Evolutionary conservation across 2,113 vertebrate genomes (phyloP), one percentile per base, ranked within the genome.

Genomic region (Aythya baeri): DNA sequence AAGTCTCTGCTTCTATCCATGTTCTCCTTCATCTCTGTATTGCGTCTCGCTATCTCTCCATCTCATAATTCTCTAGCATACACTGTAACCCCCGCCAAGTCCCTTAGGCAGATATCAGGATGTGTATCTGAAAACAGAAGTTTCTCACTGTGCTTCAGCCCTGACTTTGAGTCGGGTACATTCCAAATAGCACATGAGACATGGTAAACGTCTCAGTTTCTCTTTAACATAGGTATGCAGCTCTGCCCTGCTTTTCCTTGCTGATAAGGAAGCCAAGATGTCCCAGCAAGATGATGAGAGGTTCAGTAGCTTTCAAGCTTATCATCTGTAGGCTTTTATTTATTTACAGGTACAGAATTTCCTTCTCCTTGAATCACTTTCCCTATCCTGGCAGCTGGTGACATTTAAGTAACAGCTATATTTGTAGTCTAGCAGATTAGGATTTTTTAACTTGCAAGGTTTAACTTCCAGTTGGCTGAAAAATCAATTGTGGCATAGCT

Each of bases 281-380:
- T 77, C 81, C 73, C 65, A 80, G 77, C 20, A 83, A 38, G 70
- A 57, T 49, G 25, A 61, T 36, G 17, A 65, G 49, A 80, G 54
- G 16, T 71, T 83, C 58, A 36, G 1, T 25, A 79, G 31, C 34
- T 76, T 88, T 78, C 50, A 68, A 88, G 62, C 43, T 58, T 55
- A 29, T 63, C 36, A 31, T 44, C 54, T 62, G 23, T 43, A 73
- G 41, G 41, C 41, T 41, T 41, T 41, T 41, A 71, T 67, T 93
- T 82, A 32, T 88, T 91, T 83, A 46, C 68, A 92, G 63, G 55
- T 86, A 41, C 55, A 80, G 81, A 83, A 70, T 77, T 94, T 77
- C 44, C 13, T 77, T 77, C 43, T 75, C 46, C 49, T 61, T 49
- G 6, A 70, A 80, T 65, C 77, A 17, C 86, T 63, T 61, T 49